Base-by-base conservation (phyloP, 1,140 invertebrate species). In the Oryzaephilus surinamensis region DNA sequence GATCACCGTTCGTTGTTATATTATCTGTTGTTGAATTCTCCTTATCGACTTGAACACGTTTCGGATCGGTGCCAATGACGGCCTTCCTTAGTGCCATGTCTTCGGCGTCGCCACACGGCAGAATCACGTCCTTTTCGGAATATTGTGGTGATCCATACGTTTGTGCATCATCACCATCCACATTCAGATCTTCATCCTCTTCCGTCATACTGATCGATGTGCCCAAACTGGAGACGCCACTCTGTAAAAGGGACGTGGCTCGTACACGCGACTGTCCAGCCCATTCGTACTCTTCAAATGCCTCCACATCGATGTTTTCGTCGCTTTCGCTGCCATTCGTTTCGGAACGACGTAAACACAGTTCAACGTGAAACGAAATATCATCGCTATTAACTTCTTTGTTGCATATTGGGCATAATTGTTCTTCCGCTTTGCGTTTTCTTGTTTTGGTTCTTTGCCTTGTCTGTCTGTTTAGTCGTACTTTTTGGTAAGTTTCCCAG, bases 121-220 rank as follows among this genome's bases (percentile, higher is more conserved):
- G 53, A 16, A 77, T 71, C 10, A 88, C 76, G 65, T 87, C 81
- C 0, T 69, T 69, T 43, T 84, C 82, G 14, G 76, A 79, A 54
- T 87, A 93, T 62, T 94, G 90, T 7, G 84, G 66, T 5, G 81
- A 79, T 1, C 89, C 90, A 56, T 84, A 95, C 19, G 90, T 84
- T 18, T 80, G 77, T 42, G 88, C 82, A 45, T 93, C 88, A 43
- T 90, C 84, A 32, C 56, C 73, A 45, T 66, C 69, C 4, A 66
- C 72, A 39, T 66, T 70, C 60, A 52, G 66, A 43, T 60, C 66
- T 35, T 60, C 61, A 45, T 65, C 58, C 41, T 54, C 67, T 32
- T 55, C 61, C 21, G 29, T 55, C 57, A 61, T 68, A 51, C 57
- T 72, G 40, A 72, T 69, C 2, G 69, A 64, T 28, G 73, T 71